These are phyloP conservation scores for Megaleporinus macrocephalus DNA, from an alignment of 2,113 vertebrate genomes.

Conservation along the genomic window DNA sequence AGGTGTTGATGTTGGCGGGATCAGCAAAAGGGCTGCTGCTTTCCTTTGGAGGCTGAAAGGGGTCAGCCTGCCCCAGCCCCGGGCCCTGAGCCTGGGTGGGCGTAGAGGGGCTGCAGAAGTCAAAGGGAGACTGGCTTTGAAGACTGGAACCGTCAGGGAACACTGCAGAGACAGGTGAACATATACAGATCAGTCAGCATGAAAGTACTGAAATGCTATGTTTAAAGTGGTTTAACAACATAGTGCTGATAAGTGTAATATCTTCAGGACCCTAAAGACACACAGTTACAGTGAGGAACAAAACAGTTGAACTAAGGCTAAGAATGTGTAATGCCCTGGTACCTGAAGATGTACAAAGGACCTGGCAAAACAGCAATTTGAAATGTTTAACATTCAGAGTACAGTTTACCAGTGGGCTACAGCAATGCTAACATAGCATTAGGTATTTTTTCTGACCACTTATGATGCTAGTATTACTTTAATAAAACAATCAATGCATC, in stretches of 20 bases:
- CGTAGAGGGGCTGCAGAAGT: conserved; percentile 81
- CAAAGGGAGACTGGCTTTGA: conserved; percentile 77
- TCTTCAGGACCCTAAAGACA: neutral
- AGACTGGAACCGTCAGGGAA: conserved; percentile 74
- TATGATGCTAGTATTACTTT: no score
- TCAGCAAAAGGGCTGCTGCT: conserved; percentile 75
- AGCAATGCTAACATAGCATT: no score
- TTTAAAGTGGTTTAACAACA: neutral
- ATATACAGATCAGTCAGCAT: neutral
- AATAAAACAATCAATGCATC: no score
- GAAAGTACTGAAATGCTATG: neutral
- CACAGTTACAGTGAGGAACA: no score
- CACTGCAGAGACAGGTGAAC: conserved; percentile 59
- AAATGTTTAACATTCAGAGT: no score
- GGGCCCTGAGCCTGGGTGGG: conserved; percentile 68
- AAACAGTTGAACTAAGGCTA: no score
- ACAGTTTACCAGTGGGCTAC: no score
- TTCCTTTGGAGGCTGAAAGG: conserved; percentile 77
- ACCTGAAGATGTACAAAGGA: no score
- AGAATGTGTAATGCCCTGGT: no score
- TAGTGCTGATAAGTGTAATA: neutral
- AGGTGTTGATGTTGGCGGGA: conserved; percentile 73
- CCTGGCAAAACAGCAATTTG: no score
- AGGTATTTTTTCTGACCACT: no score
- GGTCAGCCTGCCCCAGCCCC: conserved; percentile 66